Conservation (phyloP, 92 coral and sea anemone genomes). For the Siderastrea siderea region DNA sequence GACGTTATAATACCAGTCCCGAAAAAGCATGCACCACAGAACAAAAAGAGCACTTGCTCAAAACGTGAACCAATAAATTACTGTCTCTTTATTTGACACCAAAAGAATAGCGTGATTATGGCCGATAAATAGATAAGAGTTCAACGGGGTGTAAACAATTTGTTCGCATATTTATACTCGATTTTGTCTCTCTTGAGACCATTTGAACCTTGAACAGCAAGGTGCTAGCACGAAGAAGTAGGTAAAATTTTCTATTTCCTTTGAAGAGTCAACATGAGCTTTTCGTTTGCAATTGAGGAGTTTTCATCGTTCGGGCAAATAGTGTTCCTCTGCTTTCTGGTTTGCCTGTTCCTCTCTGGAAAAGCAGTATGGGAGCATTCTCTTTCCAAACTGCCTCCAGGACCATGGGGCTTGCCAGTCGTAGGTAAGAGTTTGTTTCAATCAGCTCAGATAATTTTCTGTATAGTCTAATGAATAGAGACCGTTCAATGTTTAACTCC, state of each 20-base stretch:
- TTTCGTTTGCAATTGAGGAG: neutral
- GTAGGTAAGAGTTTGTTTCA: conserved; percentile 36
- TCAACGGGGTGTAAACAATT: conserved; percentile 45
- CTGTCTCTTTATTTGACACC: conserved; percentile 6
- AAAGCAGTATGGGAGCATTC: conserved; percentile 35
- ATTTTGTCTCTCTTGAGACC: conserved; percentile 22
- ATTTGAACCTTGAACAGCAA: conserved; percentile 27
- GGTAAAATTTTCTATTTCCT: neutral
- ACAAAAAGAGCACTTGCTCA: conserved; percentile 27
- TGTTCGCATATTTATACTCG: conserved; percentile 39
- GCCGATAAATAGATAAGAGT: conserved; percentile 26
- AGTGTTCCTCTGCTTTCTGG: conserved; percentile 14
- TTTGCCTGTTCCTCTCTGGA: conserved; percentile 37
- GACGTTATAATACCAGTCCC: neutral
- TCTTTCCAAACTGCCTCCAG: conserved; percentile 53
- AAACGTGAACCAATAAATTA: conserved; percentile 34
- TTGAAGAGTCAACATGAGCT: neutral
- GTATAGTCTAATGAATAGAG: neutral
- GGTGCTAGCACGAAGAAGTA: neutral
- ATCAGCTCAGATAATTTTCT: neutral
- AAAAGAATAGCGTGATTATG: conserved; percentile 21
- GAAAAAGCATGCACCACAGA: neutral
- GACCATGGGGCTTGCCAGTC: conserved; percentile 66
- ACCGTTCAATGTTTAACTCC: neutral
- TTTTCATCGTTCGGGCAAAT: conserved; percentile 8